Evolutionary conservation across 2,797 vertebrate genomes (phyloP).

Genomic region (Onychomys leucogaster): DNA sequence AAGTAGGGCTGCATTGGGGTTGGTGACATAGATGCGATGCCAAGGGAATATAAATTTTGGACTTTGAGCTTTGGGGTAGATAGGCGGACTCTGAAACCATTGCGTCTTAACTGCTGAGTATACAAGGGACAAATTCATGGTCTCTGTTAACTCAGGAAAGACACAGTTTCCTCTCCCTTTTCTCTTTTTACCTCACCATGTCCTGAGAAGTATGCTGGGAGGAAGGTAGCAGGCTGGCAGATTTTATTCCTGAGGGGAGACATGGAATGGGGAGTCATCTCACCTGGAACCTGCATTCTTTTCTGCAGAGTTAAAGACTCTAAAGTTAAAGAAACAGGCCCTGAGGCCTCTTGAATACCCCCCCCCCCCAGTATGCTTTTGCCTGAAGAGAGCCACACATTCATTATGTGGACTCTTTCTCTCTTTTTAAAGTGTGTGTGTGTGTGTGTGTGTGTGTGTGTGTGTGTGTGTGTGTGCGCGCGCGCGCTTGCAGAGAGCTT

Average conservation of each 20-base stretch:
- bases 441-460: too few species aligned
- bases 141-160: conserved; percentile 23
- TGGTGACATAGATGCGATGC: not conserved
- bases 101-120: conserved; percentile 10
- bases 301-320: not conserved
- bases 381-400: not conserved
- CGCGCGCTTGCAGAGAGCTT: too few species aligned
- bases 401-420: not conserved
- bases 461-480: fast-evolving
- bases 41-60: not conserved
- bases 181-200: conserved; percentile 58
- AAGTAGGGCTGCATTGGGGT: not conserved
- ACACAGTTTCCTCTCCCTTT: conserved; percentile 26
- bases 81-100: conserved; percentile 25
- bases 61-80: conserved; percentile 48
- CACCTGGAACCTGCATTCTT: not conserved
- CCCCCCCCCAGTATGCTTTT: not conserved
- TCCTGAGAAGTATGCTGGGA: not conserved
- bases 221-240: not conserved
- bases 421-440: not conserved
- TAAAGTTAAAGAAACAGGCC: not conserved
- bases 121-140: conserved; percentile 21
- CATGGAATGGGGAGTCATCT: not conserved
- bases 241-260: not conserved
- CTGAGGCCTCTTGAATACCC: not conserved